Conservation (phyloP, 1,140 invertebrate genomes). For the Berghia stephanieae region DNA sequence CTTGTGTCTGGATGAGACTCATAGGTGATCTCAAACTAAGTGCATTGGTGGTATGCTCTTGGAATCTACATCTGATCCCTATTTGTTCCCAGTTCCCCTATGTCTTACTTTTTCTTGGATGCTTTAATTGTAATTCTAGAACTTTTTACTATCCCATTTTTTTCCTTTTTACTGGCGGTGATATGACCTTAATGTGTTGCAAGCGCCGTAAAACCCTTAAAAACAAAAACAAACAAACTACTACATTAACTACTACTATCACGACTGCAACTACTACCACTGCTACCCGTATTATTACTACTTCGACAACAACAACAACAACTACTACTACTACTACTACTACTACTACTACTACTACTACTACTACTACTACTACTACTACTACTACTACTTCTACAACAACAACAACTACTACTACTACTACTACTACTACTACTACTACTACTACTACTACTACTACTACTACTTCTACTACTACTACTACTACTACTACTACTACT, state of each 20-base stretch:
- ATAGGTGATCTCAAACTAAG: no score
- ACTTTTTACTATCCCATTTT: no score
- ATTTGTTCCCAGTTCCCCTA: no score
- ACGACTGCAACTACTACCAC: conserved; percentile 20
- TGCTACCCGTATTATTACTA: conserved; percentile 14
- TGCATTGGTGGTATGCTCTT: no score
- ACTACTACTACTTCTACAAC: conserved; percentile 22
- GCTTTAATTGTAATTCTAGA: no score
- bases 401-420: conserved; percentile 19
- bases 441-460: conserved; percentile 25
- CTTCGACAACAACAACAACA: neutral
- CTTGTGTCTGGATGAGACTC: no score
- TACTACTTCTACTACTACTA: conserved; percentile 14
- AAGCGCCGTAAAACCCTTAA: no score
- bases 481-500: conserved; percentile 23
- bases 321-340: conserved; percentile 22
- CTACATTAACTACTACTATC: conserved; percentile 12
- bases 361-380: conserved; percentile 26
- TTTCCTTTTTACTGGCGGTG: no score
- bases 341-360: conserved; percentile 27
- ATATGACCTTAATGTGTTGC: no score
- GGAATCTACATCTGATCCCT: no score
- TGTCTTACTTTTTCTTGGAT: no score
- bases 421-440: conserved; percentile 26
- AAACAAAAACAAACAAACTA: neutral